Evolutionary conservation across 2,888 invertebrate genomes (phyloP).

Genomic region (Lomographa bimaculata): DNA sequence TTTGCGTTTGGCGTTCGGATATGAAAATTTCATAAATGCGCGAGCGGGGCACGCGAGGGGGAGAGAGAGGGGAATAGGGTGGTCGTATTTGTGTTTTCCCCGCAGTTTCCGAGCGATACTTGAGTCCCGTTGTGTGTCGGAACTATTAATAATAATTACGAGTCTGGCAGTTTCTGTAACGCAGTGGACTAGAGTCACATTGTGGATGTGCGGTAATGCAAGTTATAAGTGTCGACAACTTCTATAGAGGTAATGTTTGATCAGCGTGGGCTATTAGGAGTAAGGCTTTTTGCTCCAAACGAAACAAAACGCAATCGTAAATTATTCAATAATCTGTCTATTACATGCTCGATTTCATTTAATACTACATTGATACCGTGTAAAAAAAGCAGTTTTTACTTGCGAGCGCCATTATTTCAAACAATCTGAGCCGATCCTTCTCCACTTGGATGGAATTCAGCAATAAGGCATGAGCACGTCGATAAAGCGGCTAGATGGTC

Average conservation of each 20-base stretch:
- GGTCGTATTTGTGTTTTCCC: slow-evolving; percentile 70
- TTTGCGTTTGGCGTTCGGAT: slow-evolving; percentile 64
- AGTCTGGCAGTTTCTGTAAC: slow-evolving; percentile 32
- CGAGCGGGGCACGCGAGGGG: slow-evolving; percentile 33
- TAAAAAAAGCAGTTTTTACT: too few relatives aligned
- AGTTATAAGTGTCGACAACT: slow-evolving; percentile 1
- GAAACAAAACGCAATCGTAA: too few relatives aligned
- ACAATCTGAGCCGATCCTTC: too few relatives aligned
- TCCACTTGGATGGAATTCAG: too few relatives aligned
- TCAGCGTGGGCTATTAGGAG: background rate
- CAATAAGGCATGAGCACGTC: too few relatives aligned
- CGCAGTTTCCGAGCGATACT: slow-evolving; percentile 63
- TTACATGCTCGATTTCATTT: too few relatives aligned
- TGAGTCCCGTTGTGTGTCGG: slow-evolving; percentile 59
- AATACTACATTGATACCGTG: too few relatives aligned
- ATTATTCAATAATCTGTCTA: too few relatives aligned
- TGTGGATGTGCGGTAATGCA: slow-evolving; percentile 13
- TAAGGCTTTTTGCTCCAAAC: too few relatives aligned
- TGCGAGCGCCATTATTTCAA: too few relatives aligned
- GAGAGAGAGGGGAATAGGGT: slow-evolving; percentile 33
- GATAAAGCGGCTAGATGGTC: too few relatives aligned
- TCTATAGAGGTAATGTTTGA: background rate
- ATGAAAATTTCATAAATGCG: slow-evolving; percentile 81
- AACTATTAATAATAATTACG: slow-evolving; percentile 74
- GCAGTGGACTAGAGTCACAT: slow-evolving; percentile 7